Percentiles rank a stretch among this genome's conserved stretches.
Evolutionary conservation across 92 coral and sea anemone genomes (phyloP).

Genomic region (Heliopora coerulea): DNA sequence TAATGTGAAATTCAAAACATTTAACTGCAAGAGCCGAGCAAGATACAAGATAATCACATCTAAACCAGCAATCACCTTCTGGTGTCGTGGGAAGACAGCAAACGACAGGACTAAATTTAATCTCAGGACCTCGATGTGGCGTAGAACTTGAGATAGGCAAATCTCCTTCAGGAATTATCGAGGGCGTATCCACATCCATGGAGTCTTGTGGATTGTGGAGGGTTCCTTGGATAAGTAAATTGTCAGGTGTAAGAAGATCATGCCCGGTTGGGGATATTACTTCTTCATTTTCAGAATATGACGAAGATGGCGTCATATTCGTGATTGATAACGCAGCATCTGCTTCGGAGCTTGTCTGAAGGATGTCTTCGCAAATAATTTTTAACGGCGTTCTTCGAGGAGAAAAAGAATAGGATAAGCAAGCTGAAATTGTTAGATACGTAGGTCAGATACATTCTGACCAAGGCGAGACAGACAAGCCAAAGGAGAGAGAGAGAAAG

Average conservation of each 20-base stretch:
- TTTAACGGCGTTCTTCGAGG: constrained; percentile 11
- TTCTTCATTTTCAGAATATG: constrained; percentile 19
- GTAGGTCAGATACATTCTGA: too few relatives aligned
- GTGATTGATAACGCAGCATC: constrained; percentile 21
- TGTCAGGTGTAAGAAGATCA: constrained; percentile 5
- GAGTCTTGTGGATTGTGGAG: neutral
- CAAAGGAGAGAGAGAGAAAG: too few relatives aligned
- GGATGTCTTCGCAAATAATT: constrained; percentile 18
- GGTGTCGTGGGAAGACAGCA: constrained; percentile 10
- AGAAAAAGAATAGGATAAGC: neutral
- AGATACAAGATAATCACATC: too few relatives aligned
- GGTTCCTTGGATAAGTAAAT: neutral
- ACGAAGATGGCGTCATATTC: constrained; percentile 24
- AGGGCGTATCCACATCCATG: constrained; percentile 17
- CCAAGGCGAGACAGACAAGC: too few relatives aligned
- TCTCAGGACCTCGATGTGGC: constrained; percentile 11
- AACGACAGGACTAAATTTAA: neutral
- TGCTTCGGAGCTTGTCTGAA: constrained; percentile 12
- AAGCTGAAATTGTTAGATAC: too few relatives aligned
- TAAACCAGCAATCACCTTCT: too few relatives aligned
- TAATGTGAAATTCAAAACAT: too few relatives aligned
- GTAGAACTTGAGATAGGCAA: neutral
- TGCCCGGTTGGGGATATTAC: neutral
- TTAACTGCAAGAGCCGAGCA: too few relatives aligned
- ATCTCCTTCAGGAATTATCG: neutral